phyloP scores from a whole-genome alignment of 2,797 vertebrate species.

The Pangasius djambal region DNA sequence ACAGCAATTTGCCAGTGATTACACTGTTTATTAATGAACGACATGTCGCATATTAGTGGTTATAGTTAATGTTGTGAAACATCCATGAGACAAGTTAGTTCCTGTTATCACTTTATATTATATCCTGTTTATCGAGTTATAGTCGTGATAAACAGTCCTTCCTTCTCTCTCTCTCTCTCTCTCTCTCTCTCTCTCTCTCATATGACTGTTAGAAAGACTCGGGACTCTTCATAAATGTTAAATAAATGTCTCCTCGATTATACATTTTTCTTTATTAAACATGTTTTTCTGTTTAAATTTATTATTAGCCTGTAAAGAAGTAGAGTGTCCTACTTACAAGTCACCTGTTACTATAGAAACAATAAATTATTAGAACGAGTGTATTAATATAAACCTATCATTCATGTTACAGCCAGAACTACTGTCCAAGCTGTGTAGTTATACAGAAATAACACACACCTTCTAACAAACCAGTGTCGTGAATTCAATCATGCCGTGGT shows the following conservation, averaged over 20 bases:
- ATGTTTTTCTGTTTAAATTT: background rate
- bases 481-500: background rate
- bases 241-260: background rate
- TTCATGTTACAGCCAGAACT: background rate
- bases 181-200: background rate
- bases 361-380: background rate
- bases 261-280: background rate
- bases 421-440: background rate
- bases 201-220: background rate
- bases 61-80: background rate
- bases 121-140: background rate
- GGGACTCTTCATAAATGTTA: background rate
- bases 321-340: background rate
- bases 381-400: background rate
- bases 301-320: too few species aligned
- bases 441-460: background rate
- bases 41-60: background rate
- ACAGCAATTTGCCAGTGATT: too few species aligned
- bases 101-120: background rate
- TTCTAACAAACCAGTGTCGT: background rate
- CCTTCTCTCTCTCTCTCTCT: background rate
- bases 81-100: background rate
- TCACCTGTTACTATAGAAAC: slow-evolving; percentile 3
- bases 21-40: background rate
- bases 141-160: background rate